These are phyloP conservation scores for Manacus vitellinus DNA, from an alignment of 2,113 vertebrate species.

Conservation along the genomic window DNA sequence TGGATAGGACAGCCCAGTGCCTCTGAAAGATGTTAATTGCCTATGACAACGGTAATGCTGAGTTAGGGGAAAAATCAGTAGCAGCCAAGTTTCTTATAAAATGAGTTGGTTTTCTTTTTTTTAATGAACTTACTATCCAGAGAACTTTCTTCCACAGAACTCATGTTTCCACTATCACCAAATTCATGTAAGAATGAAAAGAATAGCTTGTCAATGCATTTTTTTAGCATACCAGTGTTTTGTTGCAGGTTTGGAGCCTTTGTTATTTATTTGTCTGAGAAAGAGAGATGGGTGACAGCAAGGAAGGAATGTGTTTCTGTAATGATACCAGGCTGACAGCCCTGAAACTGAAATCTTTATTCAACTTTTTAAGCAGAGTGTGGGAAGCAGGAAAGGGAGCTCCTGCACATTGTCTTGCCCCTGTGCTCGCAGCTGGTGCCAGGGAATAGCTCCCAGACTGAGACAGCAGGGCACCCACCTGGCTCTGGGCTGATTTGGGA, in stretches of 20 bases:
- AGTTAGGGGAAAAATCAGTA: not conserved
- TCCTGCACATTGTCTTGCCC: not conserved
- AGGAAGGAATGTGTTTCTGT: not conserved
- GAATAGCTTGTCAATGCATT: not conserved
- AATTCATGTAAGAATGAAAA: not conserved
- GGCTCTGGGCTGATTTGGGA: not conserved
- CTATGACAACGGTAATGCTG: not conserved
- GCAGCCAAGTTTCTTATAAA: not conserved
- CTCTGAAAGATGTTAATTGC: not conserved
- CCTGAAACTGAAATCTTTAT: not conserved
- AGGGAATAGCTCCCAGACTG: not conserved
- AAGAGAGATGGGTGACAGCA: not conserved
- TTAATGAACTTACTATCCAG: not conserved
- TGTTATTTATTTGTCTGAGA: constrained; percentile 14
- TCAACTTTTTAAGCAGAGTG: not conserved
- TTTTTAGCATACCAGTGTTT: not conserved
- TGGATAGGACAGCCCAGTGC: not conserved
- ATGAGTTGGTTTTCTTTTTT: not conserved
- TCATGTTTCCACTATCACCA: not conserved
- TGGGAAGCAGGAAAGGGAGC: not conserved
- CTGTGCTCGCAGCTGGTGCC: not conserved
- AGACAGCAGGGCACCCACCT: not conserved
- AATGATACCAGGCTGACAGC: not conserved
- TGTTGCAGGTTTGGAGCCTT: not conserved
- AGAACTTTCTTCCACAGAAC: not conserved